Percentiles rank a stretch among this genome's conserved stretches.
Conservation (phyloP, 2,888 invertebrate species). For the Drosophila mimetica region DNA sequence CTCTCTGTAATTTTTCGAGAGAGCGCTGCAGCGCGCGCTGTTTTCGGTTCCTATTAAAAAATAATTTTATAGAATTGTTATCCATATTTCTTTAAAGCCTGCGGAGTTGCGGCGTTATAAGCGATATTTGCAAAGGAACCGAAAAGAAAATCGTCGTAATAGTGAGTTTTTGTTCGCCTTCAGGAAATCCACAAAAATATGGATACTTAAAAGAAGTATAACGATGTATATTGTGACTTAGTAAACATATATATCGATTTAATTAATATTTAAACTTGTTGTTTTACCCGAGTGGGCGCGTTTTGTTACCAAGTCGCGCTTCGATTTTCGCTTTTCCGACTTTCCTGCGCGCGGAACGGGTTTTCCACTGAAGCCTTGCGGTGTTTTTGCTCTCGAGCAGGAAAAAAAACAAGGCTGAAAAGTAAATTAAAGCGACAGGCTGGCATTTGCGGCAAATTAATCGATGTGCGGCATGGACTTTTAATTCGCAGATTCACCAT, state of each 20-base stretch:
- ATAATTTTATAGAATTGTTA: conserved; percentile 13
- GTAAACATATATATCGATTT: conserved; percentile 15
- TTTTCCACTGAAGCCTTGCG: conserved; percentile 23
- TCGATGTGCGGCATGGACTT: conserved; percentile 56
- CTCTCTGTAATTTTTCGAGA: conserved; percentile 25
- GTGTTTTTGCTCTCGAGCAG: conserved; percentile 1
- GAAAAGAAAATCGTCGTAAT: not conserved
- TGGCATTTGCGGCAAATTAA: conserved; percentile 52
- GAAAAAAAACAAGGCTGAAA: conserved; percentile 20
- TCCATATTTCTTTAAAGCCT: not conserved
- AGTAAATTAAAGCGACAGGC: conserved; percentile 37
- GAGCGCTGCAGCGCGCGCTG: conserved; percentile 29
- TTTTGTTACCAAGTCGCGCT: conserved; percentile 11
- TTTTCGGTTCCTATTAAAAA: conserved; percentile 18
- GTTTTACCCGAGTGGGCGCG: conserved; percentile 31
- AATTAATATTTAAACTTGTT: conserved; percentile 21
- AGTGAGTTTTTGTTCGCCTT: not conserved
- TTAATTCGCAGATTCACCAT: conserved; percentile 41
- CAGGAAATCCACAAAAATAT: not conserved
- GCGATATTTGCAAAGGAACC: not conserved
- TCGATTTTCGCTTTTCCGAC: conserved; percentile 28
- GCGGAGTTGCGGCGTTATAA: conserved; percentile 3
- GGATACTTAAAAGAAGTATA: conserved; percentile 5
- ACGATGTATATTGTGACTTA: not conserved
- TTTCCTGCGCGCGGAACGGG: conserved; percentile 29